Evolutionary conservation across 2,113 vertebrate genomes (phyloP).

Genomic region (Myrmophylax atrothorax): DNA sequence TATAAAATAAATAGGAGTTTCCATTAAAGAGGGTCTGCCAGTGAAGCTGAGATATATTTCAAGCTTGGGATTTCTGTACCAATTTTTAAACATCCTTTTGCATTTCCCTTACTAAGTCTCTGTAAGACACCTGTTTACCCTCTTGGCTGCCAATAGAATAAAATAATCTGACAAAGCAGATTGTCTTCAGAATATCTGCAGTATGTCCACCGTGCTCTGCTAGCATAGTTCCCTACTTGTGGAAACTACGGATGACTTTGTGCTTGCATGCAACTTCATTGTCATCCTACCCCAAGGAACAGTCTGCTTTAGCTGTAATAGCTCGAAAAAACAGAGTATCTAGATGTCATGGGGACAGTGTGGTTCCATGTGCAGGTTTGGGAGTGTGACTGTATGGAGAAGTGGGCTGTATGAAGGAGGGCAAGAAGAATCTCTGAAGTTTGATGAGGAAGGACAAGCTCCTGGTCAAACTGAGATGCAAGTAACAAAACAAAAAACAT

Average conservation of each 20-base stretch:
- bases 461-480: neutral
- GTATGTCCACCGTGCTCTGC: neutral
- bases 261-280: neutral
- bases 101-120: neutral
- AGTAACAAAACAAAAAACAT: neutral
- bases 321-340: neutral
- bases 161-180: neutral
- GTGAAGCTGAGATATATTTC: neutral
- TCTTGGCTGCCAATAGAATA: neutral
- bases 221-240: neutral
- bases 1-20: neutral
- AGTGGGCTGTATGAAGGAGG: neutral
- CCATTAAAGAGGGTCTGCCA: neutral
- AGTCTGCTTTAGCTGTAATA: neutral
- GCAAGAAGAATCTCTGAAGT: neutral
- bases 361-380: neutral
- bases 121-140: neutral
- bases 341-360: neutral
- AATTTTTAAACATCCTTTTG: neutral
- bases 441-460: neutral
- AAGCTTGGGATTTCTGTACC: neutral
- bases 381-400: neutral
- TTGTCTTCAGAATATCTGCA: neutral
- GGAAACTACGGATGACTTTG: neutral
- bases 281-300: neutral